Conservation (phyloP, 2,888 invertebrate species). For the Sphecodes monilicornis region DNA sequence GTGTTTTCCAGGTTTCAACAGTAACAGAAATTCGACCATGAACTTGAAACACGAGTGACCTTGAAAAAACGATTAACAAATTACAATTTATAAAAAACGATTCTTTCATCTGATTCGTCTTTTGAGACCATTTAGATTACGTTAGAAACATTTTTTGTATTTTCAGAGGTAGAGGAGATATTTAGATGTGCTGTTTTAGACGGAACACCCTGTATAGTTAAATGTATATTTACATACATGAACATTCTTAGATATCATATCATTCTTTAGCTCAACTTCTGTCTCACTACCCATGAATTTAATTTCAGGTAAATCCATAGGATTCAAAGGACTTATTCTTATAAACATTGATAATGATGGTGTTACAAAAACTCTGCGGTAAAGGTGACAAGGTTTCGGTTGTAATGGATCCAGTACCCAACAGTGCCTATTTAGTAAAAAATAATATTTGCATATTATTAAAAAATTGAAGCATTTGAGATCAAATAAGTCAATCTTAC, state of each 20-base stretch:
- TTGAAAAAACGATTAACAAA: too few relatives aligned
- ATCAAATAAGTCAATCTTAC: constrained; percentile 17
- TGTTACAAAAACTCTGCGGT: constrained; percentile 79
- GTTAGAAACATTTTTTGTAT: too few relatives aligned
- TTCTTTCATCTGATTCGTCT: too few relatives aligned
- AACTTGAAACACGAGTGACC: too few relatives aligned
- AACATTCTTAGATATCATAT: constrained; percentile 72
- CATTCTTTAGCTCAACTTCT: constrained; percentile 74
- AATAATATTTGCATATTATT: constrained; percentile 10
- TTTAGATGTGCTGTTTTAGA: too few relatives aligned
- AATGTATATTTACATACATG: constrained; percentile 62
- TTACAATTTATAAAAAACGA: too few relatives aligned
- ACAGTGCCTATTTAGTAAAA: constrained; percentile 74
- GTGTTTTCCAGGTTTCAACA: too few relatives aligned
- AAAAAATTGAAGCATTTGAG: constrained; percentile 12
- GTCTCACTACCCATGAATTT: constrained; percentile 78
- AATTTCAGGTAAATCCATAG: constrained; percentile 75
- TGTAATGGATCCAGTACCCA: constrained; percentile 79
- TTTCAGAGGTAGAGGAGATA: too few relatives aligned
- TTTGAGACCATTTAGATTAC: too few relatives aligned
- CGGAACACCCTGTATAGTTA: too few relatives aligned
- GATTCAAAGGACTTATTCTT: constrained; percentile 75
- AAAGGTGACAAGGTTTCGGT: constrained; percentile 80
- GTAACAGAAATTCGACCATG: too few relatives aligned
- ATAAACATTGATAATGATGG: constrained; percentile 76